Percentiles rank a stretch among this genome's conserved stretches.
phyloP scores from a whole-genome alignment of 2,888 invertebrate genomes.

The Xylophagus ater region DNA sequence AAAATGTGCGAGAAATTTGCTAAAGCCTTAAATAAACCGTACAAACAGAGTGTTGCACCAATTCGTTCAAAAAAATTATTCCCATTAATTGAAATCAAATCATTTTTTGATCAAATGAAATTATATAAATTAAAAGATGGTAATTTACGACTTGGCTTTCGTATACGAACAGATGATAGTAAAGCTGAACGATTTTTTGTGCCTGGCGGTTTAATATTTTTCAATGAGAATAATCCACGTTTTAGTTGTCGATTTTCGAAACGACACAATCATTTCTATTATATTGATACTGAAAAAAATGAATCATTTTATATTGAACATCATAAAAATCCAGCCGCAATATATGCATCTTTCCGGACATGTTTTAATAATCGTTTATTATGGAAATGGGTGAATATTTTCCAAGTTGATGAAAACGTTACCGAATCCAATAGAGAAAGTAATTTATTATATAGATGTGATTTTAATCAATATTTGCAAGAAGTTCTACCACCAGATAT shows the following conservation, averaged over 20 bases:
- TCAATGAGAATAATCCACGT: conserved; percentile 29
- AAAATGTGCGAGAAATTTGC: conserved; percentile 35
- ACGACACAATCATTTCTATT: conserved; percentile 27
- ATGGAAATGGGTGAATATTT: conserved; percentile 36
- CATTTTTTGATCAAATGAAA: conserved; percentile 31
- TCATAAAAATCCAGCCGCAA: conserved; percentile 17
- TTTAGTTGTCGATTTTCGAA: conserved; percentile 28
- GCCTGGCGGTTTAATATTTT: conserved; percentile 34
- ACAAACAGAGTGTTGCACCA: conserved; percentile 20
- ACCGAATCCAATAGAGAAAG: conserved; percentile 7
- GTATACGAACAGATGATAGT: conserved; percentile 24
- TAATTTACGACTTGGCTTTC: conserved; percentile 27
- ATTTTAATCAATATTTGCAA: conserved; percentile 18
- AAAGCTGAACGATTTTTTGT: conserved; percentile 31
- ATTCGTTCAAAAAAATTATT: conserved; percentile 32
- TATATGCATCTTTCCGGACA: conserved; percentile 33
- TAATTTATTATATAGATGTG: conserved; percentile 19
- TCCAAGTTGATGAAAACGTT: conserved; percentile 31
- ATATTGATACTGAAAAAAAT: conserved; percentile 23
- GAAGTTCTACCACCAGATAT: conserved; percentile 2
- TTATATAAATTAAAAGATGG: conserved; percentile 33
- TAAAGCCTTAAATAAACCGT: conserved; percentile 33
- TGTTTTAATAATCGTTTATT: conserved; percentile 27
- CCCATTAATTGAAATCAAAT: conserved; percentile 25
- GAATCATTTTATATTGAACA: conserved; percentile 22